These are phyloP conservation scores for Notolepis coatsorum DNA, from an alignment of 2,797 vertebrate genomes.

Conservation along the genomic window DNA sequence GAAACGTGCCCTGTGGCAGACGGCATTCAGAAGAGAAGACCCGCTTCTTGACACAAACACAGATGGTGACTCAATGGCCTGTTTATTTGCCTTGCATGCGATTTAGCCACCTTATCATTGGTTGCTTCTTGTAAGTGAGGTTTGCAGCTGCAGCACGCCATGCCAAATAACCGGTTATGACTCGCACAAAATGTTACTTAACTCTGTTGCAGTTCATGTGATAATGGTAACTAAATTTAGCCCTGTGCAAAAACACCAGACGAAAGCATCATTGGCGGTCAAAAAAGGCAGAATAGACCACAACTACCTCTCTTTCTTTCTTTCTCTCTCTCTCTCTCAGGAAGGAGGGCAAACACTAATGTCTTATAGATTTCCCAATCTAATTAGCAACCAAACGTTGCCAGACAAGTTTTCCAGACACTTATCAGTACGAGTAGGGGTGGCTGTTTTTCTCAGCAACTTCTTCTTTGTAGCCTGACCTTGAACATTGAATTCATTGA, in stretches of 20 bases:
- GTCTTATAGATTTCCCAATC: background rate
- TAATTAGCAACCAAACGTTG: constrained; percentile 1
- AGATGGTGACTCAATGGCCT: background rate
- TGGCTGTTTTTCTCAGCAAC: background rate
- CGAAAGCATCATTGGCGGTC: constrained; percentile 1
- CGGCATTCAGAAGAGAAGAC: constrained; percentile 14
- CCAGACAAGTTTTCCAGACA: background rate
- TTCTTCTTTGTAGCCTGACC: background rate
- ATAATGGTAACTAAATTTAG: constrained; percentile 36
- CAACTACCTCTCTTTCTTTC: no score
- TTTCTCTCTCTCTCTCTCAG: background rate
- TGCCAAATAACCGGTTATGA: constrained; percentile 3
- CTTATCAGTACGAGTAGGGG: background rate
- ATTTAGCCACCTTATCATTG: constrained; percentile 2
- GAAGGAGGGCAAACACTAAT: background rate
- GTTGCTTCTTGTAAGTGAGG: constrained; percentile 2
- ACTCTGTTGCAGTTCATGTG: constrained; percentile 15
- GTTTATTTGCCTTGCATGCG: background rate
- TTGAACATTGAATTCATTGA: constrained; percentile 14
- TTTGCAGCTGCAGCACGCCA: background rate
- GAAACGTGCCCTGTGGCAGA: constrained; percentile 11
- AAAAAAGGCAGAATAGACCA: constrained; percentile 34
- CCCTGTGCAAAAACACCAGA: constrained; percentile 21
- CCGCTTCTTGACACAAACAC: background rate
- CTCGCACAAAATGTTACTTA: background rate